A percentile compares a stretch with the other conserved stretches of the same genome.
phyloP scores from a whole-genome alignment of 2,113 vertebrate species.

The Hipposideros armiger region DNA sequence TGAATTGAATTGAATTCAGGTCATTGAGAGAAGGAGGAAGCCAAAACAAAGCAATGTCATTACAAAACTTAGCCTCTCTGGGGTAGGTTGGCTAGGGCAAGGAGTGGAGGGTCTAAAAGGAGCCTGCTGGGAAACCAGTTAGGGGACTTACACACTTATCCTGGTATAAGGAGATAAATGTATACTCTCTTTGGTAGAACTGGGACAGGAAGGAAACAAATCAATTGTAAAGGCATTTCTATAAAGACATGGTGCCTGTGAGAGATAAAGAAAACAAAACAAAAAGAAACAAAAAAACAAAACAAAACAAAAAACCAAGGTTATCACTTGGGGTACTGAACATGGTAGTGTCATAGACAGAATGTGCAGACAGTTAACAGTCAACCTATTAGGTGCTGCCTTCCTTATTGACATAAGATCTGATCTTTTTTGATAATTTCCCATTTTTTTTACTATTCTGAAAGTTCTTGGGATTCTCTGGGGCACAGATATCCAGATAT shows the following conservation, averaged over 20 bases:
- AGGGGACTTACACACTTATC: constrained; percentile 29
- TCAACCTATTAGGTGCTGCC: neutral
- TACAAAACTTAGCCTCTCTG: constrained; percentile 44
- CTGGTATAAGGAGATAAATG: constrained; percentile 60
- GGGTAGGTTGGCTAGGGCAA: neutral
- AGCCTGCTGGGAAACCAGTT: neutral
- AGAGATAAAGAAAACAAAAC: neutral
- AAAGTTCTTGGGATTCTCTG: neutral
- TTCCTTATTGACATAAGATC: neutral
- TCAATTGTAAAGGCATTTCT: constrained; percentile 60
- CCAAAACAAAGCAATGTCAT: constrained; percentile 59
- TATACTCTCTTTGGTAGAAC: neutral
- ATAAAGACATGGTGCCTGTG: neutral
- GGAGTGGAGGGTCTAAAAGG: constrained; percentile 19
- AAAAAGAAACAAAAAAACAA: too few species aligned
- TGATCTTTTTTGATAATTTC: neutral
- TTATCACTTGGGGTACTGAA: constrained; percentile 2
- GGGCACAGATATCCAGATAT: neutral
- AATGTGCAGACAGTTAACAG: neutral
- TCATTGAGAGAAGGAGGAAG: constrained; percentile 40
- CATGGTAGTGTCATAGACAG: neutral
- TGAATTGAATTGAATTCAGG: constrained; percentile 59
- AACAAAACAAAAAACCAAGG: neutral
- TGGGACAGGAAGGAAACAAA: neutral
- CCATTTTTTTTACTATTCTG: neutral